Evolutionary conservation across 2,797 vertebrate genomes (phyloP).

Genomic region (Phoebastria nigripes): DNA sequence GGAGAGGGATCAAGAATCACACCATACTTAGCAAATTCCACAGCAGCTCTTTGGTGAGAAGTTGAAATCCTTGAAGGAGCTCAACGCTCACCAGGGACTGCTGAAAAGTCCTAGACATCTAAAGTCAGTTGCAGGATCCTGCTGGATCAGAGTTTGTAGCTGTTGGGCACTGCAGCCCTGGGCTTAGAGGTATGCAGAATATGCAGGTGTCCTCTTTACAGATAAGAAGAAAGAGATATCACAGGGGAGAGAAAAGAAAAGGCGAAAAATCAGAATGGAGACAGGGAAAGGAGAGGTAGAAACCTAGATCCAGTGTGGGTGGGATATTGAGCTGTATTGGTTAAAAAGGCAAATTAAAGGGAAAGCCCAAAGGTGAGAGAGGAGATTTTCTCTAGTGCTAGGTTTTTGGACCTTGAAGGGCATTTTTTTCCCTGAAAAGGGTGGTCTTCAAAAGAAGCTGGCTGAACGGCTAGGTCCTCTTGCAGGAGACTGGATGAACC

Average conservation of each 20-base stretch:
- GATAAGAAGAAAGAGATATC: background rate
- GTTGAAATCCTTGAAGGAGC: background rate
- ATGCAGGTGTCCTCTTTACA: background rate
- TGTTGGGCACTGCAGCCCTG: background rate
- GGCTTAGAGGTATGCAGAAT: background rate
- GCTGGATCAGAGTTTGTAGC: background rate
- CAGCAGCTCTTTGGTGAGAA: background rate
- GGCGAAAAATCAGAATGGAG: background rate
- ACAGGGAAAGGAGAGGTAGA: background rate
- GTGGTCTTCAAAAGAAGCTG: background rate
- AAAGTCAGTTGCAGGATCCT: background rate
- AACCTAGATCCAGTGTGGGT: background rate
- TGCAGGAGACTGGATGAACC: background rate
- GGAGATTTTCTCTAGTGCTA: background rate
- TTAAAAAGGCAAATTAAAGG: background rate
- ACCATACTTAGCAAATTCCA: background rate
- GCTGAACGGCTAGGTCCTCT: background rate
- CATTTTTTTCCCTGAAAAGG: background rate
- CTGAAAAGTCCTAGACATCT: background rate
- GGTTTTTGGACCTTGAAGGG: background rate
- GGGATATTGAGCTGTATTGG: background rate
- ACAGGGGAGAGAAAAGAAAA: background rate
- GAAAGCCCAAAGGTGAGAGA: background rate
- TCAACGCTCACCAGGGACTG: background rate
- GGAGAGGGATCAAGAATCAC: background rate